Conservation (phyloP, 2,888 invertebrate genomes). For the Meliscaeva auricollis region DNA sequence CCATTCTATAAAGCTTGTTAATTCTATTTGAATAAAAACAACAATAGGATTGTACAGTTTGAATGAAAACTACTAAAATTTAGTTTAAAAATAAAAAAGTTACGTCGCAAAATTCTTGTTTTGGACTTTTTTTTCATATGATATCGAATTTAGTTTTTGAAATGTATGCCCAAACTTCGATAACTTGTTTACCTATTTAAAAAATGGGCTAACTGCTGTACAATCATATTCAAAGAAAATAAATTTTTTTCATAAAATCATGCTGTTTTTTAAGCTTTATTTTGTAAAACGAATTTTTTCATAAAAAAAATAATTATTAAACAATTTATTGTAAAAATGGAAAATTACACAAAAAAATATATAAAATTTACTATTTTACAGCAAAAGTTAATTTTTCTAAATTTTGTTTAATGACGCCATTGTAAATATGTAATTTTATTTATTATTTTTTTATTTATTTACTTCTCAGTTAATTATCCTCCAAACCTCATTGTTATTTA, state of each 20-base stretch:
- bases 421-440: slow-evolving; percentile 52
- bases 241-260: neutral
- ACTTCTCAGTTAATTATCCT: slow-evolving; percentile 38
- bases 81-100: no score
- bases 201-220: neutral
- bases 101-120: neutral
- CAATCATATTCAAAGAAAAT: neutral
- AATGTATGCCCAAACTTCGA: neutral
- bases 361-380: neutral
- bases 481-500: slow-evolving; percentile 65
- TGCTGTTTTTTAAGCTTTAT: neutral
- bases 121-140: no score
- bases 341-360: neutral
- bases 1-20: slow-evolving; percentile 46
- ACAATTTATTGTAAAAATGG: neutral
- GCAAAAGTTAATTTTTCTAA: neutral
- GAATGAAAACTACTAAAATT: neutral
- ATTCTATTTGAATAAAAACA: slow-evolving; percentile 11
- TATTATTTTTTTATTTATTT: slow-evolving; percentile 9
- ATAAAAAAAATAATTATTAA: neutral
- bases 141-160: no score
- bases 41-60: slow-evolving; percentile 30
- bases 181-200: neutral
- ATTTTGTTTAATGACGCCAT: neutral
- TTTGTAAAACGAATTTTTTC: neutral